A percentile compares a stretch with the other conserved stretches of the same genome.
These are phyloP conservation scores for Agelastica alni DNA, from an alignment of 2,888 invertebrate species.

Conservation along the genomic window DNA sequence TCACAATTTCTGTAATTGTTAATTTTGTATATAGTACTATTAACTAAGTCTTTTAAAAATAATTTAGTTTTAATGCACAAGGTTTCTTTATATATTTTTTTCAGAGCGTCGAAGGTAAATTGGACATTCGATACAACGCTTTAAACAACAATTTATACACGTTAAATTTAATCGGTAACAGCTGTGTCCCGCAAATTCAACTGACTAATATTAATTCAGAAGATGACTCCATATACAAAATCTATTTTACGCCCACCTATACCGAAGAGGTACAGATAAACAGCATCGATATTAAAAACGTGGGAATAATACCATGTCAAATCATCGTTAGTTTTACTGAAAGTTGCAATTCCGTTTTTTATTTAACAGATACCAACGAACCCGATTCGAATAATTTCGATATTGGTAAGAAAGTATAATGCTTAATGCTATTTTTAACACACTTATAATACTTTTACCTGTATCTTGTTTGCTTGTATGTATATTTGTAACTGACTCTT, in stretches of 20 bases:
- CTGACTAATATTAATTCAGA: constrained; percentile 42
- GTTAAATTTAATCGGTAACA: constrained; percentile 54
- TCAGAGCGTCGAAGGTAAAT: constrained; percentile 28
- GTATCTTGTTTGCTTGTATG: no score
- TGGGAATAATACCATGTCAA: constrained; percentile 52
- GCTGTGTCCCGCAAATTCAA: constrained; percentile 55
- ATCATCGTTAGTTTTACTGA: constrained; percentile 54
- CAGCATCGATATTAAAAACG: constrained; percentile 50
- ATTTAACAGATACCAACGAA: constrained; percentile 18
- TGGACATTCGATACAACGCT: constrained; percentile 35
- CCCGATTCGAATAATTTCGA: neutral
- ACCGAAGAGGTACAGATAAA: constrained; percentile 36
- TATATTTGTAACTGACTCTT: no score
- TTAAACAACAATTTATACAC: constrained; percentile 27
- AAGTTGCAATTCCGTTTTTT: constrained; percentile 30
- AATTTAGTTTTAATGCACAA: no score
- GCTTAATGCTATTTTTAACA: no score
- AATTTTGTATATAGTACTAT: no score
- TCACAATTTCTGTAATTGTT: no score
- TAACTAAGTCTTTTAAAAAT: no score
- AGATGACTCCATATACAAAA: constrained; percentile 34
- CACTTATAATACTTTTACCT: no score
- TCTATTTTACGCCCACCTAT: constrained; percentile 52
- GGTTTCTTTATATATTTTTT: constrained; percentile 25
- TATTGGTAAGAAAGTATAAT: constrained; percentile 15